Evolutionary conservation across 2,113 vertebrate genomes (phyloP).

Genomic region (Reinhardtius hippoglossoides): DNA sequence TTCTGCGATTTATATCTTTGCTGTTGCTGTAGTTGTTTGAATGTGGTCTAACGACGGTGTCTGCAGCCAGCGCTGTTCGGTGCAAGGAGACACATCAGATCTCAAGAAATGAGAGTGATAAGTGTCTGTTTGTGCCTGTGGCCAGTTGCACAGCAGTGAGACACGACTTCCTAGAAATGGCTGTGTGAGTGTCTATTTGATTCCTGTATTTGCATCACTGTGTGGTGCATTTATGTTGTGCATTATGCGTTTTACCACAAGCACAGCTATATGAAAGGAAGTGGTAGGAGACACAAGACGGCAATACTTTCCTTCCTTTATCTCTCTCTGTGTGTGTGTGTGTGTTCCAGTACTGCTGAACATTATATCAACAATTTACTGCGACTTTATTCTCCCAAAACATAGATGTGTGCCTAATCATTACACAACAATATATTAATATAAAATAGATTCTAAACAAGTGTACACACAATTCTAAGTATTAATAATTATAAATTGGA

Average conservation of each 20-base stretch:
- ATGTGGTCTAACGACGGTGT: constrained; percentile 51
- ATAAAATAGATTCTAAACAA: not conserved
- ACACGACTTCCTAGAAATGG: constrained; percentile 83
- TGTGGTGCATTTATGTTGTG: constrained; percentile 75
- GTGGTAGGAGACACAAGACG: constrained; percentile 79
- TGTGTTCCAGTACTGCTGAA: constrained; percentile 45
- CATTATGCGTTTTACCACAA: constrained; percentile 79
- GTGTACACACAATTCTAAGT: not conserved
- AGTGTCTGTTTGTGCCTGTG: constrained; percentile 71
- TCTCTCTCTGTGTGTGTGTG: constrained; percentile 39
- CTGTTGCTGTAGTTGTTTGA: constrained; percentile 59
- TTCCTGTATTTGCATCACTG: constrained; percentile 71
- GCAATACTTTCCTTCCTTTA: constrained; percentile 69
- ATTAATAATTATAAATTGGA: not conserved
- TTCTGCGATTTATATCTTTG: constrained; percentile 38
- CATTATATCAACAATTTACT: constrained; percentile 9
- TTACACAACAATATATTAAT: not conserved
- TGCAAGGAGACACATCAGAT: constrained; percentile 60
- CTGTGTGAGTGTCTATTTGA: constrained; percentile 48
- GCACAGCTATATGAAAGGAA: constrained; percentile 81
- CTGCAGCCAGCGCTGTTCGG: constrained; percentile 48
- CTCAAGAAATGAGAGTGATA: constrained; percentile 74
- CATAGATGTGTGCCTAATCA: constrained; percentile 7
- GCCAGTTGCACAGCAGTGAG: constrained; percentile 73
- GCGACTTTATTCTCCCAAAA: constrained; percentile 17